A percentile compares a stretch with the other conserved stretches of the same genome.
These are phyloP conservation scores for Caenorhabditis sp. DNA, from an alignment of 2,888 invertebrate genomes.

Conservation along the genomic window DNA sequence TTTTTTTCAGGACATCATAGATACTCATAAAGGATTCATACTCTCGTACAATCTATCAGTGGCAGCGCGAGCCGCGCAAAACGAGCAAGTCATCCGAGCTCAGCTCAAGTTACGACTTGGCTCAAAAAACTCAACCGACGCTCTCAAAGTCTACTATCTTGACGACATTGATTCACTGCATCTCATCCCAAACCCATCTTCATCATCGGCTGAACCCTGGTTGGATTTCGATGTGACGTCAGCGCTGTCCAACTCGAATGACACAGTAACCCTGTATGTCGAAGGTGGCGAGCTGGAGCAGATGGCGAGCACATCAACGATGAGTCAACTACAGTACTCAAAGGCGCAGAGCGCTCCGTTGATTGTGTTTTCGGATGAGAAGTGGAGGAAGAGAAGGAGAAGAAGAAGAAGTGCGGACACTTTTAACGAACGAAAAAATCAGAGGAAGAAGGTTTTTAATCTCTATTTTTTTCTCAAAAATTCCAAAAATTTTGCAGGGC, in stretches of 20 bases:
- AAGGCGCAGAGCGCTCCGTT: conserved; percentile 42
- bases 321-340: conserved; percentile 26
- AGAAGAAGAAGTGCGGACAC: conserved; percentile 43
- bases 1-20: conserved; percentile 35
- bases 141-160: conserved; percentile 17
- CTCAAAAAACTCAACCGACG: conserved; percentile 13
- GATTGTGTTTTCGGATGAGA: conserved; percentile 42
- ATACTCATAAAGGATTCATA: conserved; percentile 46
- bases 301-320: conserved; percentile 26
- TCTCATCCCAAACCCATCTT: background rate
- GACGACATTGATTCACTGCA: conserved; percentile 9
- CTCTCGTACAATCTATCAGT: conserved; percentile 55
- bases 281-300: conserved; percentile 30
- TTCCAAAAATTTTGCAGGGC: conserved; percentile 16
- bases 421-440: conserved; percentile 45
- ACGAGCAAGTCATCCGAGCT: conserved; percentile 34
- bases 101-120: conserved; percentile 31
- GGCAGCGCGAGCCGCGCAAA: conserved; percentile 30
- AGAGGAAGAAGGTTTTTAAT: too few relatives aligned
- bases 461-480: too few relatives aligned
- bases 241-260: conserved; percentile 17
- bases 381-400: conserved; percentile 26
- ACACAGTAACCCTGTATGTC: conserved; percentile 18
- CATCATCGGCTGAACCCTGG: conserved; percentile 26
- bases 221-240: conserved; percentile 50